phyloP scores from a whole-genome alignment of 92 coral and sea anemone genomes.

The Zoanthus sansibaricus region DNA sequence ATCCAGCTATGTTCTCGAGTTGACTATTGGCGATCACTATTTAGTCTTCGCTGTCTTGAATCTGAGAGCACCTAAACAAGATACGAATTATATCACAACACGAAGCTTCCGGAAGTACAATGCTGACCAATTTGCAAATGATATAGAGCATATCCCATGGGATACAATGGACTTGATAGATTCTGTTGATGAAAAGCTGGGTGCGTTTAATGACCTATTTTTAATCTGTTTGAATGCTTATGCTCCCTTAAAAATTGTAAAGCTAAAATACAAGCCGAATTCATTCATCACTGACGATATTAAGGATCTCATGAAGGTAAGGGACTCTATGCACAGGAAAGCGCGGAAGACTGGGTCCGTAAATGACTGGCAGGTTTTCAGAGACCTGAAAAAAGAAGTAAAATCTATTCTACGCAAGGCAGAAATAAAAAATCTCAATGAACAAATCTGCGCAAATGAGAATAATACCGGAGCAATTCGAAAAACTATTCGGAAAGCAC shows the following conservation, averaged over 20 bases:
- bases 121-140: conserved; percentile 18
- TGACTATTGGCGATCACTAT: neutral
- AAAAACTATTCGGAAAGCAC: too few relatives aligned
- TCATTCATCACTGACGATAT: conserved; percentile 26
- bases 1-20: neutral
- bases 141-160: conserved; percentile 9
- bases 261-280: neutral
- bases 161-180: neutral
- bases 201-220: conserved; percentile 25
- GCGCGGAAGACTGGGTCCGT: neutral
- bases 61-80: neutral
- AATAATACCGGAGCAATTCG: too few relatives aligned
- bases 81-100: neutral
- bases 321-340: conserved; percentile 16
- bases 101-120: conserved; percentile 7
- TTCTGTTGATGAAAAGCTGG: conserved; percentile 24
- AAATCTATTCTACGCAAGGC: conserved; percentile 1
- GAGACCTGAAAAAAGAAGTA: conserved; percentile 3
- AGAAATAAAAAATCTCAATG: too few relatives aligned
- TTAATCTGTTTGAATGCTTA: conserved; percentile 16
- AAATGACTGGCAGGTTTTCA: neutral
- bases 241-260: conserved; percentile 29
- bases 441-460: too few relatives aligned
- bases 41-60: neutral
- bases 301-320: conserved; percentile 11